phyloP scores from a whole-genome alignment of 1,140 invertebrate genomes.

The Lineus longissimus region DNA sequence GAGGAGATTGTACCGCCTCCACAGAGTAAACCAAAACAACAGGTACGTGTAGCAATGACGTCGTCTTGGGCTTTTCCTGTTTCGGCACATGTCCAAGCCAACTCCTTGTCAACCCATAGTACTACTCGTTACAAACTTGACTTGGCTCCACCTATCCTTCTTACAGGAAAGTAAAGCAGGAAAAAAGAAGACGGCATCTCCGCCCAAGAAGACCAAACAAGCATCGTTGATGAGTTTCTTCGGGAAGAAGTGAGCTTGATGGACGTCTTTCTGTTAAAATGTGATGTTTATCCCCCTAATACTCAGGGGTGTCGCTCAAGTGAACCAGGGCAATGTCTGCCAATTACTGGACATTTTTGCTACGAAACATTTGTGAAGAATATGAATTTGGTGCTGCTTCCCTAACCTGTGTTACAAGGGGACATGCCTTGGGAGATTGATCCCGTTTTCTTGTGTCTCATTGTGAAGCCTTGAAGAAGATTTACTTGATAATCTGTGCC shows the following conservation, averaged over 20 bases:
- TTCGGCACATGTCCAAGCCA: neutral
- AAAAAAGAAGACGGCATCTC: conserved; percentile 27
- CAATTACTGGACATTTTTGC: no score
- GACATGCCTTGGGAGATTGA: no score
- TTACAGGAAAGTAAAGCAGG: conserved; percentile 26
- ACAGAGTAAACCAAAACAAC: neutral
- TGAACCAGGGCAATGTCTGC: no score
- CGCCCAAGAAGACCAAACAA: conserved; percentile 28
- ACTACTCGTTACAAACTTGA: neutral
- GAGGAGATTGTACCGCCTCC: conserved; percentile 18
- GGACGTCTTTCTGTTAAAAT: no score
- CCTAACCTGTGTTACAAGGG: no score
- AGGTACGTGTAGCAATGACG: neutral
- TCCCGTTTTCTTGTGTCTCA: no score
- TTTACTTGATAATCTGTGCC: no score
- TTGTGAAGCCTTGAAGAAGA: no score
- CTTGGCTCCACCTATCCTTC: neutral
- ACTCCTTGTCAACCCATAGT: neutral
- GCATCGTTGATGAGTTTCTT: conserved; percentile 40
- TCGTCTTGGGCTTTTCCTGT: neutral
- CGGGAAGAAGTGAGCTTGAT: conserved; percentile 40
- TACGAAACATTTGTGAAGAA: no score
- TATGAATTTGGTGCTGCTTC: no score
- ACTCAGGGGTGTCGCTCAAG: no score
- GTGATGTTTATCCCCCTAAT: no score